phyloP scores from a whole-genome alignment of 2,888 invertebrate genomes.

The Trachelus stipa region DNA sequence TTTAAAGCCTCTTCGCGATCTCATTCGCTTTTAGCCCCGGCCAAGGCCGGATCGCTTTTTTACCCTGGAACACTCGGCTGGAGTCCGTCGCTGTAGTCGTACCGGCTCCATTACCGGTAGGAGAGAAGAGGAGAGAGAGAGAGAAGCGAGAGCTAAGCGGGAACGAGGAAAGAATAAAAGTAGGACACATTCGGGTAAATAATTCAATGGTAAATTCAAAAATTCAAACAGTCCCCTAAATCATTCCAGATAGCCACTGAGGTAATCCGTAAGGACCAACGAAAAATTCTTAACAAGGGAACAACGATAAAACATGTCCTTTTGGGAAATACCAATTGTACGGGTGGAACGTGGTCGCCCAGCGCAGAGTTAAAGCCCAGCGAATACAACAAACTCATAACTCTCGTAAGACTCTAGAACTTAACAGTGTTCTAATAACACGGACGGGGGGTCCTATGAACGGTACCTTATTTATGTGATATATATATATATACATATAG shows the following conservation, averaged over 20 bases:
- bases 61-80: too few relatives aligned
- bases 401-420: conserved; percentile 62
- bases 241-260: too few relatives aligned
- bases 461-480: neutral
- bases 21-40: too few relatives aligned
- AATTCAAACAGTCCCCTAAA: too few relatives aligned
- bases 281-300: too few relatives aligned
- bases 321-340: too few relatives aligned
- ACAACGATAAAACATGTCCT: too few relatives aligned
- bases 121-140: conserved; percentile 7
- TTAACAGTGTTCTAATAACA: conserved; percentile 61
- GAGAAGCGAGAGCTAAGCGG: neutral
- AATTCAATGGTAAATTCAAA: neutral
- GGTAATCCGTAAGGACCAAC: too few relatives aligned
- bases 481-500: too few relatives aligned
- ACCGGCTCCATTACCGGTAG: neutral
- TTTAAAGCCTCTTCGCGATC: too few relatives aligned
- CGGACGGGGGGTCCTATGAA: conserved; percentile 17
- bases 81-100: too few relatives aligned
- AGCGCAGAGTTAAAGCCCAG: conserved; percentile 25
- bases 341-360: neutral
- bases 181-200: conserved; percentile 17
- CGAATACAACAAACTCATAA: conserved; percentile 61
- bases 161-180: conserved; percentile 16
- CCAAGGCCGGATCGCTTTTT: too few relatives aligned